Conservation (phyloP, 2,113 vertebrate genomes). For the Petrocephalus microphthalmus region DNA sequence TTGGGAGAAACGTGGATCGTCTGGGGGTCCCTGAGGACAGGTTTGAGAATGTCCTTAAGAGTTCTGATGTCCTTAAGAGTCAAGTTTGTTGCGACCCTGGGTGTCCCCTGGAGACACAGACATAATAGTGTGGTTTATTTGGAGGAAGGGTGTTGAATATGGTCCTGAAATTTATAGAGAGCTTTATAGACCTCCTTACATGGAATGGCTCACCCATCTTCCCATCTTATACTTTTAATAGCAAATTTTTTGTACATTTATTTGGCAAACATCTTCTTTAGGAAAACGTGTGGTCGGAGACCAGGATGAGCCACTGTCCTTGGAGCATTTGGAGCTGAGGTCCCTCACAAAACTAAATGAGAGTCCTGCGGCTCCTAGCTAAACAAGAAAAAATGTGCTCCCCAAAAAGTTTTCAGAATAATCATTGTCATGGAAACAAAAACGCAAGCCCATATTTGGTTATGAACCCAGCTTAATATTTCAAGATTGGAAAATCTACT, state of each 20-base stretch:
- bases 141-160: background rate
- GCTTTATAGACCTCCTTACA: background rate
- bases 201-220: background rate
- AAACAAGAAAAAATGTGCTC: background rate
- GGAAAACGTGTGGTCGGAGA: background rate
- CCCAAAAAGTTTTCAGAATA: background rate
- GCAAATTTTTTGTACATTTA: background rate
- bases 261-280: background rate
- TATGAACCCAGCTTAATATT: background rate
- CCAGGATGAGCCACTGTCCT: background rate
- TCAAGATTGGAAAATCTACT: background rate
- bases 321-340: background rate
- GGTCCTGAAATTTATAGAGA: background rate
- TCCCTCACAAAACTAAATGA: background rate
- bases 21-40: too few relatives aligned
- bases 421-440: background rate
- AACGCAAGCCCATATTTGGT: background rate
- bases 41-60: too few relatives aligned
- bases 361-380: background rate
- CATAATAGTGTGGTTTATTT: background rate
- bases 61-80: too few relatives aligned
- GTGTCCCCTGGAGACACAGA: background rate
- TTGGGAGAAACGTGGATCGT: too few relatives aligned
- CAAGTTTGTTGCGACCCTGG: background rate
- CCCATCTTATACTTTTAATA: background rate